Evolutionary conservation across 2,113 vertebrate species (phyloP), one percentile per base, ranked within the genome.

Genomic region (Delphinapterus leucas): DNA sequence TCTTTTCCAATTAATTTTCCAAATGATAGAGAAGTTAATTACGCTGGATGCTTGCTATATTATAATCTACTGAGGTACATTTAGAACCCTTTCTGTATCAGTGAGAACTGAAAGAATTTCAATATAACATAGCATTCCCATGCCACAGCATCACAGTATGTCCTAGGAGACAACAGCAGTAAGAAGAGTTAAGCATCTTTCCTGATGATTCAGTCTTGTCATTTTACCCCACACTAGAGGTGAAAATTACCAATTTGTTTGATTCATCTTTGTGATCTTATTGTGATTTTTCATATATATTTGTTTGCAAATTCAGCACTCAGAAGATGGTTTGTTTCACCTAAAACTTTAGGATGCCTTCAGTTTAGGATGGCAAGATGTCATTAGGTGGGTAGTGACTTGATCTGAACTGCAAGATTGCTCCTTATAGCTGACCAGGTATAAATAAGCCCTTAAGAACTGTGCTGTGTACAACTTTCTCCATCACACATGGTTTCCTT

Each of bases 1-100:
- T 88, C 71, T 92, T 90, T 53, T 94, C 58, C 85, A 92, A 73
- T 63, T 55, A 90, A 20, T 93, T 94, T 94, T 92, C 67, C 93
- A 85, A 95, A 94, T 31, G n/a, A 65, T 49, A 93, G 33, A 87
- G n/a, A 58, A 28, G 7, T 25, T 41, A 96, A 55, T 18, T 91
- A 76, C 10, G 12, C 25, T 67, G 6, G 28, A 44, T 9, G 65
- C 47, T 74, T 81, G n/a, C 33, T 83, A 4, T 70, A 83, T 58
- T 92, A 8, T 6, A 90, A 65, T 49, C 15, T 76, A 90, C 70
- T 93, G 68, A 36, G 36, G 60, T 23, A 26, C 13, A 38, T 47
- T 89, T 80, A 93, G 41, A 89, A 87, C 18, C 60, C 74, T 60
- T 82, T 96, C 44, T 38, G 3, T 61, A 71, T 63, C 58, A 38